Conservation (phyloP, 1,140 invertebrate genomes). For the Phocides pigmalion region DNA sequence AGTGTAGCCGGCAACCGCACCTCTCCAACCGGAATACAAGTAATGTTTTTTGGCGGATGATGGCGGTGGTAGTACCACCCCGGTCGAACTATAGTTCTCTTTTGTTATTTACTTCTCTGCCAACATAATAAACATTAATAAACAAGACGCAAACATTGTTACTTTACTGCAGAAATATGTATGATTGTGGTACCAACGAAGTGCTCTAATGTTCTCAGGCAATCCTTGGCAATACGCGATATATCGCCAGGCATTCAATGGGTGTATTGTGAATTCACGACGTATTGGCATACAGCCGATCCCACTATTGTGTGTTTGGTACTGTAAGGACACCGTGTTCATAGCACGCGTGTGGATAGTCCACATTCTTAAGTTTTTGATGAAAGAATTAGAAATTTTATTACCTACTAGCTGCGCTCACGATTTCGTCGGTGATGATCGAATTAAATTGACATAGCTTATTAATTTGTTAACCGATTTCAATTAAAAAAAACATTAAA, state of each 20-base stretch:
- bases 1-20: too few relatives aligned
- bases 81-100: too few relatives aligned
- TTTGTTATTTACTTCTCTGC: too few relatives aligned
- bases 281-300: slow-evolving; percentile 52
- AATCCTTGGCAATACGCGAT: slow-evolving; percentile 34
- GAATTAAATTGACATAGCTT: too few relatives aligned
- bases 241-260: slow-evolving; percentile 55
- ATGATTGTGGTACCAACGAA: neutral
- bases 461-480: too few relatives aligned
- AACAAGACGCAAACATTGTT: neutral
- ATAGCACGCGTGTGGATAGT: neutral
- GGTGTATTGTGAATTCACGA: slow-evolving; percentile 58
- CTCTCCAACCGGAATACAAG: too few relatives aligned
- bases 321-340: slow-evolving; percentile 22
- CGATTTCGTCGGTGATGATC: too few relatives aligned
- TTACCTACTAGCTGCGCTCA: too few relatives aligned
- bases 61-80: too few relatives aligned
- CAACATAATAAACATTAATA: neutral
- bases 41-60: too few relatives aligned
- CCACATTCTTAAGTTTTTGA: neutral
- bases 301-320: slow-evolving; percentile 60
- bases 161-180: neutral
- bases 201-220: neutral
- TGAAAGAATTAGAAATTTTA: too few relatives aligned
- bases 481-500: too few relatives aligned